Base-by-base conservation (phyloP, 2,113 vertebrate genomes). In the Bubo blakistoni region DNA sequence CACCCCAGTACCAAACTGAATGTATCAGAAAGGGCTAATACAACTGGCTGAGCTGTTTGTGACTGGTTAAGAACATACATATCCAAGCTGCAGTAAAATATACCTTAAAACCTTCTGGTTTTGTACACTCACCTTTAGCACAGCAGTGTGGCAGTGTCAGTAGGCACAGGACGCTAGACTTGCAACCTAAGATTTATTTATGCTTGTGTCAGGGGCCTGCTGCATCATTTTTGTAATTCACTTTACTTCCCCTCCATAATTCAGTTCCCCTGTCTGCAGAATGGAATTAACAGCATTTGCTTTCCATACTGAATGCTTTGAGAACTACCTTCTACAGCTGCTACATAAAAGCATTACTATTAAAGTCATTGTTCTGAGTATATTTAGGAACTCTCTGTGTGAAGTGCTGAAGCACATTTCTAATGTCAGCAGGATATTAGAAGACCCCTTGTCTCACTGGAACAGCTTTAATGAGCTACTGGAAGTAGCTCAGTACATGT, bases 391-490 rank as follows among this genome's bases (percentile, higher is more conserved):
- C 61, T 71, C 91, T 71, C 62, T 38, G 46, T 32, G n/a, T 94
- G 91, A 96, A 89, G 62, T 73, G 42, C 84, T 86, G 54, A 95
- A 85, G 78, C 74, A 91, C 34, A 85, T 92, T 94, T 92, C 83
- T 87, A 72, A 59, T 89, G 58, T 51, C 90, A 96, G 86, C 72
- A 91, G 89, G 94, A 59, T 82, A 94, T 85, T 47, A 92, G 91
- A 92, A 92, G 92, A 89, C 38, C 67, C 72, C 66, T 92, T 94
- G 89, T 91, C 92, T 87, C 92, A 95, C 54, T 89, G 73, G 77
- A 94, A 81, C 83, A 85, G 86, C 54, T 92, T 92, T 95, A 96
- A 96, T 77, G 92, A 96, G 81, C 67, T 88, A 46, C 49, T 96
- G 71, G 63, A 96, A 90, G 81, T 73, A 92, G 71, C 72, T 96